phyloP scores from a whole-genome alignment of 2,888 invertebrate genomes.

The Busseola fusca region DNA sequence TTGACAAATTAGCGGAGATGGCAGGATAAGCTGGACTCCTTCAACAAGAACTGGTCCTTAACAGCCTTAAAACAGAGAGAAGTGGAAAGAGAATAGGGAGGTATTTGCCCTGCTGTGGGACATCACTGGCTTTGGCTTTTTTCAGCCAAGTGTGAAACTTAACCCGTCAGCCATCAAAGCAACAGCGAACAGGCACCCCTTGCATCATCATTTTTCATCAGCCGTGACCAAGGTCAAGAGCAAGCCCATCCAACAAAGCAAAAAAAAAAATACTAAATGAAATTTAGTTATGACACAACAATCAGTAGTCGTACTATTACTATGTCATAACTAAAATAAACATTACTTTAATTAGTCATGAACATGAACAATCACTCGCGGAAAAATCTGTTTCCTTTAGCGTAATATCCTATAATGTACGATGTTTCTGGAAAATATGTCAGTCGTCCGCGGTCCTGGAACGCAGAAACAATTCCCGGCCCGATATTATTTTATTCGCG shows the following conservation, averaged over 20 bases:
- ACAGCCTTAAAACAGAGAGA: too few species aligned
- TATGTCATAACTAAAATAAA: background rate
- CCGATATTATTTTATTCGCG: background rate
- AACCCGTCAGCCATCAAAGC: background rate
- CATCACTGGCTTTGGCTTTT: too few species aligned
- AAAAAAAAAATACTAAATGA: background rate
- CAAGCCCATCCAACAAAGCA: background rate
- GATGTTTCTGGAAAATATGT: slow-evolving; percentile 15
- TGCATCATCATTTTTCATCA: background rate
- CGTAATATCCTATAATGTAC: background rate
- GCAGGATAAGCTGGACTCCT: too few species aligned
- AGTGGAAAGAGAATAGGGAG: too few species aligned
- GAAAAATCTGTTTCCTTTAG: slow-evolving; percentile 23
- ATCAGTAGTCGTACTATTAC: background rate
- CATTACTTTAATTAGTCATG: background rate
- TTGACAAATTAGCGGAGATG: too few species aligned
- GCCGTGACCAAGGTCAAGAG: background rate
- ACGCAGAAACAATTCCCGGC: slow-evolving; percentile 13
- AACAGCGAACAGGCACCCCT: background rate
- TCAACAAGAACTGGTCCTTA: too few species aligned
- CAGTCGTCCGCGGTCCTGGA: slow-evolving; percentile 20
- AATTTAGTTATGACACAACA: background rate
- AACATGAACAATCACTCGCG: slow-evolving; percentile 4
- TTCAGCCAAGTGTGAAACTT: background rate
- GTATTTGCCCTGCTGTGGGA: too few species aligned